Base-by-base conservation (phyloP, 2,113 vertebrate species). In the Siniperca knerii region DNA sequence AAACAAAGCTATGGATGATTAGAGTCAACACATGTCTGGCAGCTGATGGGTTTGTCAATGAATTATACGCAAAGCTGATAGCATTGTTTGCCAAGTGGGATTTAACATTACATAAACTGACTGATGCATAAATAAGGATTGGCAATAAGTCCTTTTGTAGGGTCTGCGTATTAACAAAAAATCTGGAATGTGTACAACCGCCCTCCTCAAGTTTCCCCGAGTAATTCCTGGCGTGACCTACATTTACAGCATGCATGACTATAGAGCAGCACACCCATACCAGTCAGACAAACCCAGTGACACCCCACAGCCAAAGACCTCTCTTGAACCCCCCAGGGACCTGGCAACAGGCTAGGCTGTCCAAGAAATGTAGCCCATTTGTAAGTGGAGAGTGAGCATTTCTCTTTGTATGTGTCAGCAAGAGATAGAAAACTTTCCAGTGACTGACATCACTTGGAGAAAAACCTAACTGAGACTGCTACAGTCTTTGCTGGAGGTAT, bases 161-260 rank as follows among this genome's bases (percentile, higher is more conserved):
- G 25, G 58, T 84, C 57, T 78, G n/a, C 2, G 1, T 15, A 73
- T 64, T 44, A 66, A 73, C 33, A 62, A 71, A 77, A 68, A 58
- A 68, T 67, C 16, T 77, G 54, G 40, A 79, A 81, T 79, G 62
- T 37, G 37, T 40, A 50, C 9, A 79, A 42, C 42, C 21, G 11
- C 35, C 68, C 69, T n/a, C 75, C 81, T 89, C 82, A 87, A 48
- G 66, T 89, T 90, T 81, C 77, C 7, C 54, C 75, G 21, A 77
- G 64, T 61, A 72, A 85, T 82, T 91, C 74, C 62, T 85, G 70
- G 75, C 20, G 25, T 92, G 92, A 93, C 93, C 88, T 93, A 93
- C 86, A 94, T 89, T 91, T 82, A 70, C 66, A 86, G 52, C 46
- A 73, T 67, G 83, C 62, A 52, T 74, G 81, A 90, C 69, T 70